Base-by-base conservation (phyloP, 2,888 invertebrate species). In the Linnaemya tessellans region DNA sequence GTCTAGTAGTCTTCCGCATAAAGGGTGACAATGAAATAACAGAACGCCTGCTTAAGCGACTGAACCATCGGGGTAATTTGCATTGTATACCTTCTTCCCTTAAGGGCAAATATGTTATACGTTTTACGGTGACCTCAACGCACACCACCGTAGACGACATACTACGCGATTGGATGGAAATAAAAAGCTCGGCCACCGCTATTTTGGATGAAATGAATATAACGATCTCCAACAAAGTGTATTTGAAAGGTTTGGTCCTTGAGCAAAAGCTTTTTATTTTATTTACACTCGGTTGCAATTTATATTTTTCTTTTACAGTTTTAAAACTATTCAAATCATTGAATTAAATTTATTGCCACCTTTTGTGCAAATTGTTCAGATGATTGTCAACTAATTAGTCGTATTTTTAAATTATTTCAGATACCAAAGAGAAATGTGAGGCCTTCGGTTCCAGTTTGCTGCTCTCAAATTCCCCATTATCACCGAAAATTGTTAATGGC, bases 21-120 rank as follows among this genome's bases (percentile, higher is more conserved):
- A 94, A 95, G 30, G 97, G 98, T 74, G 95, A 98, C 92, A 96
- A 98, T 90, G 95, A 96, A 0, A 93, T 97, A 62, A 99, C 99
- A 0, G 99, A 99, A 92, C 94, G 95, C 15, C 93, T 99, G 5
- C 93, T 99, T 75, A 98, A 98, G 91, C 94, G 96, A 0, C 92
- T 99, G 73, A 99, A 99, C 90, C 95, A 95, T 1, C 95, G 97
- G 0, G 98, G 98, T 9, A 95, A 96, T 88, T 94, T 99, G 9
- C 98, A 99, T 92, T 98, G 98, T 87, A 98, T 99, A 0, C 99
- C 99, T 0, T 98, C 98, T 0, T 96, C 97, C 79, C 94, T 99
- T 81, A 98, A 98, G 90, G 97, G 96, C 0, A 95, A 95, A 91
- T 97, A 97, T 91, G 97, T 98, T 67, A 98, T 98, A 15, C 89